A percentile compares a stretch with the other conserved stretches of the same genome.
phyloP scores from a whole-genome alignment of 2,888 invertebrate species.

The Monoplex corrugatus region DNA sequence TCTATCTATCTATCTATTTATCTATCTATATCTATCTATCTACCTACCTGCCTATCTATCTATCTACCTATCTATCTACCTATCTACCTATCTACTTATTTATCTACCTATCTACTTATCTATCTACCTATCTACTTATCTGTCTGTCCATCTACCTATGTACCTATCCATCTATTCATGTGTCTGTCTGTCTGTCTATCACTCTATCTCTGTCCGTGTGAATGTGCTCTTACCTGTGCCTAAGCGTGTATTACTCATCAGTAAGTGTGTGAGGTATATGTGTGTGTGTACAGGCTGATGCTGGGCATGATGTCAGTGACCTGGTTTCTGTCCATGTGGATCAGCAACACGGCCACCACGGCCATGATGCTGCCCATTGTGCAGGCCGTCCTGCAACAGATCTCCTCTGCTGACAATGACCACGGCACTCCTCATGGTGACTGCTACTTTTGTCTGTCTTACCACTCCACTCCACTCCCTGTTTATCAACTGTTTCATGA shows the following conservation, averaged over 20 bases:
- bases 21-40: too few relatives aligned
- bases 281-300: constrained; percentile 65
- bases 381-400: constrained; percentile 73
- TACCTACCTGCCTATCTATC: too few relatives aligned
- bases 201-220: constrained; percentile 30
- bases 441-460: not conserved
- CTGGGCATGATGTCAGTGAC: constrained; percentile 86
- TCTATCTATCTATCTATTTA: too few relatives aligned
- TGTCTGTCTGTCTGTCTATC: not conserved
- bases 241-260: constrained; percentile 13
- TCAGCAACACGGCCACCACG: constrained; percentile 92
- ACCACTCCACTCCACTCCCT: not conserved
- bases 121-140: too few relatives aligned
- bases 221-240: not conserved
- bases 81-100: too few relatives aligned
- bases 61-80: too few relatives aligned
- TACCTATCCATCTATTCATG: not conserved
- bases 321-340: constrained; percentile 98
- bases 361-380: constrained; percentile 81
- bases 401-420: constrained; percentile 49
- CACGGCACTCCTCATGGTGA: not conserved
- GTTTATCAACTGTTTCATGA: too few relatives aligned
- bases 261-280: not conserved
- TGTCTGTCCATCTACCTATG: not conserved
- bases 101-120: too few relatives aligned